Percentiles rank a stretch among this genome's conserved stretches.
Conservation (phyloP, 2,113 vertebrate species). For the Lophochroa leadbeateri region DNA sequence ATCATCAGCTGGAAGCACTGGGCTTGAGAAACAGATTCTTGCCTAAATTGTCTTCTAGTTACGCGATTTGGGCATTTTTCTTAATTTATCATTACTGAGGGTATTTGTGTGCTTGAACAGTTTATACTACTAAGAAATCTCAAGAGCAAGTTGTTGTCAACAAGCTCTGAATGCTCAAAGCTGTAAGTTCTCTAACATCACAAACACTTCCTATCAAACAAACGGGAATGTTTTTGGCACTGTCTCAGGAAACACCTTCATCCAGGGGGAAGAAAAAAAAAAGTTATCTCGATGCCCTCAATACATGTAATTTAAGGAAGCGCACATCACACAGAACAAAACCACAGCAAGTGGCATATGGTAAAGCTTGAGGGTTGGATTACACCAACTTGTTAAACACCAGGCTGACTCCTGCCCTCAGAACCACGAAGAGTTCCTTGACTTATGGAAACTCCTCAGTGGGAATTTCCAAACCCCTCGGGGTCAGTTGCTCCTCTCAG, state of each 20-base stretch:
- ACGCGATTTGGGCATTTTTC: rapidly evolving
- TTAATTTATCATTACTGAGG: neutral
- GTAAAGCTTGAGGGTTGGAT: neutral
- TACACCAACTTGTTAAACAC: neutral
- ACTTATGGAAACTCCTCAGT: rapidly evolving
- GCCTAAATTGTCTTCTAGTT: neutral
- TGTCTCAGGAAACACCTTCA: constrained; percentile 32
- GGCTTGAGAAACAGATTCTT: neutral
- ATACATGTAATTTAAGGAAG: neutral
- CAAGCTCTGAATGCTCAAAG: neutral
- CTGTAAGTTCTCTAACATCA: constrained; percentile 7
- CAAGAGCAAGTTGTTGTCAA: neutral
- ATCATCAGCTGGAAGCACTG: neutral
- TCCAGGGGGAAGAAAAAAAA: neutral
- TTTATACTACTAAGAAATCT: neutral
- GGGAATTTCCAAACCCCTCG: neutral
- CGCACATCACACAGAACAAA: neutral
- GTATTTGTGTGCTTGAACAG: neutral
- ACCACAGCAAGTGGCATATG: rapidly evolving
- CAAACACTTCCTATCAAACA: constrained; percentile 40
- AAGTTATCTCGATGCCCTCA: neutral
- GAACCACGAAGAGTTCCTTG: neutral
- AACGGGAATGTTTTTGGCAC: neutral
- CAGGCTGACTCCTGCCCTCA: neutral
- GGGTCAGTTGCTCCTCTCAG: neutral